A percentile compares a stretch with the other conserved stretches of the same genome.
Evolutionary conservation across 1,140 invertebrate genomes (phyloP).

Genomic region (Cydia pomonella): DNA sequence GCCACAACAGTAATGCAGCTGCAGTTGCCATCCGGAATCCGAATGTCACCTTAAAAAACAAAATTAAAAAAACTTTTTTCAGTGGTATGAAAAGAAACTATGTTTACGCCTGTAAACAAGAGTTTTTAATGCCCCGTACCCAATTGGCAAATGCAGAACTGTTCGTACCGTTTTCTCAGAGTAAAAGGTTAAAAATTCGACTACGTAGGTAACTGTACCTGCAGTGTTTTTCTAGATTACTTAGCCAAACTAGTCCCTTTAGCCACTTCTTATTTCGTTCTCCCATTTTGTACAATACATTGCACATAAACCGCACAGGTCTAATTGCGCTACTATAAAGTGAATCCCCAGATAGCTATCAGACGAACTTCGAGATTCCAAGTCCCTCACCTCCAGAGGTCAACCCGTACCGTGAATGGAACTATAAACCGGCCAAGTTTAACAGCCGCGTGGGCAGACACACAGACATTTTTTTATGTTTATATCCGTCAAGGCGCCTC

Average conservation of each 20-base stretch:
- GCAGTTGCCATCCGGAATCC: too few relatives aligned
- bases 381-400: slow-evolving; percentile 46
- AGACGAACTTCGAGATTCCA: slow-evolving; percentile 7
- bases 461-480: slow-evolving; percentile 63
- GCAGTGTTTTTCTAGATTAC: neutral
- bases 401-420: slow-evolving; percentile 64
- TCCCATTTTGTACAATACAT: neutral
- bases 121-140: too few relatives aligned
- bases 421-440: slow-evolving; percentile 68
- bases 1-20: too few relatives aligned
- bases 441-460: slow-evolving; percentile 63
- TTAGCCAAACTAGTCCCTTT: neutral
- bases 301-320: neutral
- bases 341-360: slow-evolving; percentile 1
- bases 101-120: too few relatives aligned
- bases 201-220: too few relatives aligned
- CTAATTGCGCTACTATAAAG: slow-evolving; percentile 13
- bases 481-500: slow-evolving; percentile 72
- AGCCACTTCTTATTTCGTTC: neutral
- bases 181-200: too few relatives aligned
- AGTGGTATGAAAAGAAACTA: too few relatives aligned
- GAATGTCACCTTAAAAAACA: too few relatives aligned
- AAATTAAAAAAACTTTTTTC: too few relatives aligned
- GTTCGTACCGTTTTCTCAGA: too few relatives aligned
- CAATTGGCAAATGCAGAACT: too few relatives aligned